Evolutionary conservation across 2,797 vertebrate genomes (phyloP).

Genomic region (Coendou prehensilis): DNA sequence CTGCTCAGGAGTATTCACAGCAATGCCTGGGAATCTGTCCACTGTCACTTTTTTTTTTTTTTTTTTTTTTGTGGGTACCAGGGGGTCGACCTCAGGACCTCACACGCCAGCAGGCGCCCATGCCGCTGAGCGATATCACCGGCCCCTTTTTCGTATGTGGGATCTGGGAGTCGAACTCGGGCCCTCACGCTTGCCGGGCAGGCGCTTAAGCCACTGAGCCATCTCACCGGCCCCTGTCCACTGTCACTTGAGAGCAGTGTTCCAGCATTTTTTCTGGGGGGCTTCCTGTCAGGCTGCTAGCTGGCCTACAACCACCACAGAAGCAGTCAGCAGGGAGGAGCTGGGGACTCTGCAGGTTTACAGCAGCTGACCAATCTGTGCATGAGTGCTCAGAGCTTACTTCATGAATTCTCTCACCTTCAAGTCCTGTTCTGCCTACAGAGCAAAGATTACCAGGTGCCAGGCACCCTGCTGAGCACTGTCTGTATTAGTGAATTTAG

Average conservation of each 20-base stretch:
- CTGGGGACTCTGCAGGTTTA: neutral
- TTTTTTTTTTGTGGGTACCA: too few species aligned
- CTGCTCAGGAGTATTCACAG: neutral
- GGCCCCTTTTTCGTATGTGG: too few species aligned
- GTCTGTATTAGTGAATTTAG: neutral
- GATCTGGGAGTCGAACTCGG: too few species aligned
- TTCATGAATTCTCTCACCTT: neutral
- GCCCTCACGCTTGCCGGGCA: too few species aligned
- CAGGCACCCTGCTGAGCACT: neutral
- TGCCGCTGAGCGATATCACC: too few species aligned
- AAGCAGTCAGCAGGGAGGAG: neutral
- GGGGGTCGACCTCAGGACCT: too few species aligned
- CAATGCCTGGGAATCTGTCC: accelerated
- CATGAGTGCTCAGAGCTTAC: neutral
- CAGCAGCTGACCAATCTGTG: neutral
- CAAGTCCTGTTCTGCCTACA: neutral
- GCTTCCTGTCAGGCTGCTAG: neutral
- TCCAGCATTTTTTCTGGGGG: neutral
- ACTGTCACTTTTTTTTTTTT: accelerated
- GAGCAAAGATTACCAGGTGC: neutral
- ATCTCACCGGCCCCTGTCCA: too few species aligned
- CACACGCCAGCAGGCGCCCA: too few species aligned
- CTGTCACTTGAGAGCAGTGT: neutral
- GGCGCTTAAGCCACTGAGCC: too few species aligned
- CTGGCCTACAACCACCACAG: neutral